phyloP scores from a whole-genome alignment of 2,888 invertebrate species.

The Pardosa pseudoannulata region DNA sequence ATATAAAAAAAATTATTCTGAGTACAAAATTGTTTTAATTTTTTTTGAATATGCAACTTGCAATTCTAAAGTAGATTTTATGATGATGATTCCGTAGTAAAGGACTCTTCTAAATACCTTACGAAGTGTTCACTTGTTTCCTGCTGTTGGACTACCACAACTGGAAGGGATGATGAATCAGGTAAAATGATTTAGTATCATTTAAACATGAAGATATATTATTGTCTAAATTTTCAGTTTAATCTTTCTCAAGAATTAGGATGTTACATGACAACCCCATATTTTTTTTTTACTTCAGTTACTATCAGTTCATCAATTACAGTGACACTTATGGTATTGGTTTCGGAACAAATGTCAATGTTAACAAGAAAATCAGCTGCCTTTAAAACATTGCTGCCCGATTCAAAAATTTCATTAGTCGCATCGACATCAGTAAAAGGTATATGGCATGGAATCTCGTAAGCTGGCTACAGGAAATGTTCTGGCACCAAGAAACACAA shows the following conservation, averaged over 20 bases:
- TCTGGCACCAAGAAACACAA: slow-evolving; percentile 37
- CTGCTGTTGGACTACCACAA: neutral
- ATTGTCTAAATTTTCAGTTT: neutral
- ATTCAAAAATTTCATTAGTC: neutral
- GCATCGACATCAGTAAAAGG: neutral
- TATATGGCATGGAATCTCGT: slow-evolving; percentile 34
- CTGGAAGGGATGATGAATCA: neutral
- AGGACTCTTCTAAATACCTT: neutral
- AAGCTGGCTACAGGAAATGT: slow-evolving; percentile 47
- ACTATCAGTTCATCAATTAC: neutral
- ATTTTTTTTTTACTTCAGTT: neutral
- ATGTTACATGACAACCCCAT: neutral
- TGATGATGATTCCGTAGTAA: neutral
- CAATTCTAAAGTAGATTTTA: neutral
- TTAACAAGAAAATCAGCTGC: slow-evolving; percentile 14
- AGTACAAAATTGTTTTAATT: too few relatives aligned
- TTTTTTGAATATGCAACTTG: neutral
- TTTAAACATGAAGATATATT: neutral
- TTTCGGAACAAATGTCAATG: neutral
- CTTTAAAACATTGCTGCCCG: neutral
- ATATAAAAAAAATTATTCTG: too few relatives aligned
- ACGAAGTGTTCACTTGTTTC: neutral
- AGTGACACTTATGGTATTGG: neutral
- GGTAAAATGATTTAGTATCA: too few relatives aligned
- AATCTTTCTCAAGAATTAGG: too few relatives aligned